A percentile compares a stretch with the other conserved stretches of the same genome.
These are phyloP conservation scores for Caenorhabditis virilis DNA, from an alignment of 2,888 invertebrate species.

Conservation along the genomic window DNA sequence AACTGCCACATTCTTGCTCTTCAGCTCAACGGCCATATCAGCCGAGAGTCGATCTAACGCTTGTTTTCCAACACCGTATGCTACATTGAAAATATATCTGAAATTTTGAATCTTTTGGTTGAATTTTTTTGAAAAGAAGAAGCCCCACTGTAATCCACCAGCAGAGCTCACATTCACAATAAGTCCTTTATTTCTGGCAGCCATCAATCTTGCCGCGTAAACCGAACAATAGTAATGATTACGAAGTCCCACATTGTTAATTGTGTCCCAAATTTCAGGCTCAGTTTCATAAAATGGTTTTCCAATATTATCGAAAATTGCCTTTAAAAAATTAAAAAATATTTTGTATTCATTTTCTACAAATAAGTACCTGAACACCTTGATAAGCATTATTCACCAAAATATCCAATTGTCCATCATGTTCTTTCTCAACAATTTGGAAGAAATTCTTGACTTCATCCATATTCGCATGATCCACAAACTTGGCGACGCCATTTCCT, in stretches of 20 bases:
- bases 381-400: constrained; percentile 52
- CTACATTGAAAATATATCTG: constrained; percentile 70
- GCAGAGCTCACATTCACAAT: constrained; percentile 71
- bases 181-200: constrained; percentile 66
- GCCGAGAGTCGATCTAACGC: constrained; percentile 71
- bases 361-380: constrained; percentile 23
- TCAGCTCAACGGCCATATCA: constrained; percentile 70
- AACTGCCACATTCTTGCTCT: constrained; percentile 57
- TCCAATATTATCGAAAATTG: constrained; percentile 45
- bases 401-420: constrained; percentile 33
- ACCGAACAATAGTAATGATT: constrained; percentile 71
- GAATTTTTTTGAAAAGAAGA: too few relatives aligned
- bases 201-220: constrained; percentile 67
- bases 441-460: constrained; percentile 46
- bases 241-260: constrained; percentile 46
- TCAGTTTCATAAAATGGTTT: constrained; percentile 68
- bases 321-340: constrained; percentile 18
- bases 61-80: constrained; percentile 71
- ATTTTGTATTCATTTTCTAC: background rate
- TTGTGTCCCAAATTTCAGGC: constrained; percentile 69
- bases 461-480: constrained; percentile 44
- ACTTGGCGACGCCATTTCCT: constrained; percentile 39
- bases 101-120: too few relatives aligned
- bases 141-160: constrained; percentile 67
- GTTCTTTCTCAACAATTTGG: constrained; percentile 31